Percentiles rank a stretch among this genome's conserved stretches.
Evolutionary conservation across 2,113 vertebrate species (phyloP).

Genomic region (Tautogolabrus adspersus): DNA sequence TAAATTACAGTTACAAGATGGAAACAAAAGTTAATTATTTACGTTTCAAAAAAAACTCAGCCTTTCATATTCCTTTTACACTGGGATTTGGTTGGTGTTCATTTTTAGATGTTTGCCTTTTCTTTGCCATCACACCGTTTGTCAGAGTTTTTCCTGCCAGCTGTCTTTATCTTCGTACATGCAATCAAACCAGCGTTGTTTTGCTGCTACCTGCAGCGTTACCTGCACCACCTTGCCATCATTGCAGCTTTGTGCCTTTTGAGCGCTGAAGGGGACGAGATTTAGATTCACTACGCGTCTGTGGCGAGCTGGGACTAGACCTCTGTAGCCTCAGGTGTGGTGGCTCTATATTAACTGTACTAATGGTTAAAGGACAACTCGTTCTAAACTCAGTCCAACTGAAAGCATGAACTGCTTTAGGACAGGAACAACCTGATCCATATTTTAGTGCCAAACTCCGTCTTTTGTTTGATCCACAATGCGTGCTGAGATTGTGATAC

Average conservation of each 20-base stretch:
- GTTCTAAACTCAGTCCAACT: conserved; percentile 37
- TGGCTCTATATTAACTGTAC: conserved; percentile 34
- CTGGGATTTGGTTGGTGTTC: conserved; percentile 8
- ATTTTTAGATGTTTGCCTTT: conserved; percentile 16
- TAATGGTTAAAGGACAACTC: conserved; percentile 40
- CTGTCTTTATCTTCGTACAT: conserved; percentile 15
- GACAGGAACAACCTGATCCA: conserved; percentile 19
- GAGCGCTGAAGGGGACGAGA: conserved; percentile 13
- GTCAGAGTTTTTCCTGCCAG: conserved; percentile 2
- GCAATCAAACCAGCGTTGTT: conserved; percentile 16
- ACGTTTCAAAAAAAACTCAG: neutral
- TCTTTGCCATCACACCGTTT: neutral
- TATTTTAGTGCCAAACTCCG: conserved; percentile 43
- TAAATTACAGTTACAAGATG: no score
- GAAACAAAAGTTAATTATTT: no score
- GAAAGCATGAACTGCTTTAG: neutral
- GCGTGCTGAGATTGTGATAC: conserved; percentile 50
- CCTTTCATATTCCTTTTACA: neutral
- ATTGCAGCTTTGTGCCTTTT: conserved; percentile 28
- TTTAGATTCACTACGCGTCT: conserved; percentile 44
- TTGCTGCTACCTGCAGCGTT: conserved; percentile 42
- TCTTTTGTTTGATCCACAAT: conserved; percentile 57
- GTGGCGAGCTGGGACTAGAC: conserved; percentile 53
- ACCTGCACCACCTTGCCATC: conserved; percentile 25
- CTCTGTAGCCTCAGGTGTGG: conserved; percentile 54